These are phyloP conservation scores for Notarius lentiginosus DNA, from an alignment of 2,113 vertebrate genomes.

Conservation along the genomic window DNA sequence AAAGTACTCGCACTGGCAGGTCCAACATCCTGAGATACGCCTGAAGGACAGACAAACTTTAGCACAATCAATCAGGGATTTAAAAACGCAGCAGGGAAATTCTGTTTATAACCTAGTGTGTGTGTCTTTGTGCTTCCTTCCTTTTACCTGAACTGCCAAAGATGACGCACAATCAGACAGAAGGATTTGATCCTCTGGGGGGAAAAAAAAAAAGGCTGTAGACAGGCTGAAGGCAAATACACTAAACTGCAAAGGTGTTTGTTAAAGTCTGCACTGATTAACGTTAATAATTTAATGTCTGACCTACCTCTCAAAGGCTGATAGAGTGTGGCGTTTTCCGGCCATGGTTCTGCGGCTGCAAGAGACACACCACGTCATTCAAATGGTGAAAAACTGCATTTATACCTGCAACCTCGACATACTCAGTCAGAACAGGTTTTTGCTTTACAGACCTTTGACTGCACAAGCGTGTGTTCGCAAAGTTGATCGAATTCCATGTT, in stretches of 20 bases:
- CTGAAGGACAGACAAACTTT: slow-evolving; percentile 46
- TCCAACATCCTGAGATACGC: slow-evolving; percentile 74
- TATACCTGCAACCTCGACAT: not conserved
- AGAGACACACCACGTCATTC: not conserved
- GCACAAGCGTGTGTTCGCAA: too few relatives aligned
- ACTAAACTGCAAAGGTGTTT: not conserved
- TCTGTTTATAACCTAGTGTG: not conserved
- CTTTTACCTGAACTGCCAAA: slow-evolving; percentile 92
- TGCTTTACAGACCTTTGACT: too few relatives aligned
- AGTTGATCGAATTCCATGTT: too few relatives aligned
- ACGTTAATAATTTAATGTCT: too few relatives aligned
- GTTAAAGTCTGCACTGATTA: not conserved
- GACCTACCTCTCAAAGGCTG: slow-evolving; percentile 73
- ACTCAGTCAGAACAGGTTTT: too few relatives aligned
- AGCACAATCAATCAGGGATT: not conserved
- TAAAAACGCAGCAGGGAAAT: not conserved
- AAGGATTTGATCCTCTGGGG: slow-evolving; percentile 90
- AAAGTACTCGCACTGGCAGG: slow-evolving; percentile 69
- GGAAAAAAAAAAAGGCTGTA: not conserved
- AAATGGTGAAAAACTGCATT: not conserved
- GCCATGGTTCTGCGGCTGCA: slow-evolving; percentile 79
- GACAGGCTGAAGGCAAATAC: not conserved
- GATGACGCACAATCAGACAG: slow-evolving; percentile 95
- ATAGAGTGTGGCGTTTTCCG: slow-evolving; percentile 75
- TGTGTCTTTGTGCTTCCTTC: not conserved